Evolutionary conservation across 2,797 vertebrate species (phyloP).

Genomic region (Falco novaeseelandiae): DNA sequence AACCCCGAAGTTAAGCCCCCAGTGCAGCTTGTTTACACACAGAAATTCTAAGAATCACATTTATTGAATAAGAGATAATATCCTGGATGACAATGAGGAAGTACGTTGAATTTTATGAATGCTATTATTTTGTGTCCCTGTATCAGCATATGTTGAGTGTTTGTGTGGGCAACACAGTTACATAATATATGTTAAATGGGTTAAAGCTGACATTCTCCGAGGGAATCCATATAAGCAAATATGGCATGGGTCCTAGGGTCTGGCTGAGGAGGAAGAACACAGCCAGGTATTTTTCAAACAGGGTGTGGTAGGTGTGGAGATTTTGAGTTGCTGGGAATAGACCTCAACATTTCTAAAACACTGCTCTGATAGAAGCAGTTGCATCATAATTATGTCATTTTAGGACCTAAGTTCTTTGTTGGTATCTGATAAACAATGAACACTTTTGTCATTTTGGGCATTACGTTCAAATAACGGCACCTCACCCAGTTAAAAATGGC

Average conservation of each 20-base stretch:
- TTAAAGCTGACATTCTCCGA: neutral
- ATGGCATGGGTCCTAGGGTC: fast-evolving
- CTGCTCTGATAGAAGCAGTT: neutral
- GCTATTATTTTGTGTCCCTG: neutral
- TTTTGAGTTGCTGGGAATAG: neutral
- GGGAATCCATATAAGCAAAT: neutral
- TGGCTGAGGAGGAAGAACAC: neutral
- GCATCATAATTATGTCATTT: neutral
- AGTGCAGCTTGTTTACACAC: neutral
- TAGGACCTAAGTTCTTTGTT: neutral
- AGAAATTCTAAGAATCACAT: neutral
- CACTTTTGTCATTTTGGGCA: neutral
- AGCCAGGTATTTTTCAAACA: neutral
- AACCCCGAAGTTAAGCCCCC: neutral
- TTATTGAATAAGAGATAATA: neutral
- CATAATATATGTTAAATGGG: neutral
- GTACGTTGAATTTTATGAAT: neutral
- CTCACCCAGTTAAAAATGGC: neutral
- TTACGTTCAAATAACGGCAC: neutral
- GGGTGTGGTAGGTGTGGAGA: neutral
- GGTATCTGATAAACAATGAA: neutral
- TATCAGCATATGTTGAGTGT: neutral
- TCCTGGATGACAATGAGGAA: neutral
- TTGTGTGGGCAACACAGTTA: neutral
- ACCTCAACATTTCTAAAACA: neutral